Conservation (phyloP, 2,113 vertebrate genomes). For the Syngnathus typhle region DNA sequence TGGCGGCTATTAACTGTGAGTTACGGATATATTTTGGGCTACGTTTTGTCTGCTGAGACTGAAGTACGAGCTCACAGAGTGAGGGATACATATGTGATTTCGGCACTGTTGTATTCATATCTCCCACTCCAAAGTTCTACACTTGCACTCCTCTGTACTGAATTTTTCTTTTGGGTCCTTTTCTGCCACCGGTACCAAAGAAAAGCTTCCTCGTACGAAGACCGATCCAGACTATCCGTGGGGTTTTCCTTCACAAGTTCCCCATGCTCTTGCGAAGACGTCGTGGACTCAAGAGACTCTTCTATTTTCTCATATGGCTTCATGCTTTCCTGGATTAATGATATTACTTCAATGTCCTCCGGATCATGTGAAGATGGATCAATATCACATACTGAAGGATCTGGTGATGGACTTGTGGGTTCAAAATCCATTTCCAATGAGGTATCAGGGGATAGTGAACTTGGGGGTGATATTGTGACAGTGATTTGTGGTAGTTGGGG, state of each 20-base stretch:
- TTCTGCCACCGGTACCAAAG: constrained; percentile 69
- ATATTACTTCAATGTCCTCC: constrained; percentile 29
- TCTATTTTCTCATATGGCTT: constrained; percentile 38
- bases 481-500: constrained; percentile 39
- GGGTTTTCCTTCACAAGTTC: constrained; percentile 31
- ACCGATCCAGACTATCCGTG: constrained; percentile 37
- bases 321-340: constrained; percentile 33
- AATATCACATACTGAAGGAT: constrained; percentile 15
- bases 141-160: constrained; percentile 65
- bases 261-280: constrained; percentile 36
- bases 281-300: constrained; percentile 29
- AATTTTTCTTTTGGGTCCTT: constrained; percentile 41
- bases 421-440: constrained; percentile 55
- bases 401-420: constrained; percentile 24
- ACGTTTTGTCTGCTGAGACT: constrained; percentile 61
- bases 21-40: constrained; percentile 46
- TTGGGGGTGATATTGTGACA: constrained; percentile 62
- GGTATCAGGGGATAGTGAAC: constrained; percentile 59
- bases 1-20: constrained; percentile 37
- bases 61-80: constrained; percentile 66
- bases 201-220: constrained; percentile 54
- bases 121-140: constrained; percentile 72
- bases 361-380: constrained; percentile 36
- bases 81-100: constrained; percentile 75
- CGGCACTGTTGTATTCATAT: constrained; percentile 74